Evolutionary conservation across 2,113 vertebrate genomes (phyloP), one percentile per base, ranked within the genome.

Genomic region (Falco punctatus): DNA sequence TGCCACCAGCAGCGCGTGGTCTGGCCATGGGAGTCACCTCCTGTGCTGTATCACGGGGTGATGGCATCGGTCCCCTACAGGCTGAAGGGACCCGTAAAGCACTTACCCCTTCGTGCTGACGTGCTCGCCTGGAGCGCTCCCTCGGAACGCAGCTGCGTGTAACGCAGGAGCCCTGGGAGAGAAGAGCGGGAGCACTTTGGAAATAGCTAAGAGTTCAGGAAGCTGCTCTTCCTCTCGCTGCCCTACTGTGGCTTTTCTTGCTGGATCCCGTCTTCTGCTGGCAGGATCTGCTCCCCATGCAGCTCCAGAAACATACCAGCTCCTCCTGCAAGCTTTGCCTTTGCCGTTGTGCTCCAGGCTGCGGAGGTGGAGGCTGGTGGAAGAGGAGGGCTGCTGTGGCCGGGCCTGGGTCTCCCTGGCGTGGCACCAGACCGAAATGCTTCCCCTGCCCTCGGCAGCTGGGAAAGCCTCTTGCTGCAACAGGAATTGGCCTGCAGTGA

Each of bases 401-500:
- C 21, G 2, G 21, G 32, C 40, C 49, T 18, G 61, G n/a, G 21
- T 70, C 32, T 52, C 66, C n/a, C 64, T 9, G 7, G 26, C 16
- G 3, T 10, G 44, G 77, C 16, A 20, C 27, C 7, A 38, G 48
- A 33, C 33, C 64, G 21, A n/a, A 88, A 23, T 5, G 15, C 48
- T 66, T 66, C 32, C 15, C n/a, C n/a, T 33, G 44, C 35, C 57
- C 2, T 0, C 0, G 2, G 46, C 52, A 30, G 32, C 28, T 1
- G 1, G 30, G 52, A 32, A 30, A 42, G 20, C 35, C 32, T 44
- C 26, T 21, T 28, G 66, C 58, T 20, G 52, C 52, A 48, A 13
- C 40, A 38, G 59, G 28, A 15, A 42, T 2, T 2, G 23, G 65
- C 54, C 48, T 18, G 64, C 49, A 65, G 57, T 2, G 4, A 38